Conservation (phyloP, 2,113 vertebrate genomes). For the Martes martes region DNA sequence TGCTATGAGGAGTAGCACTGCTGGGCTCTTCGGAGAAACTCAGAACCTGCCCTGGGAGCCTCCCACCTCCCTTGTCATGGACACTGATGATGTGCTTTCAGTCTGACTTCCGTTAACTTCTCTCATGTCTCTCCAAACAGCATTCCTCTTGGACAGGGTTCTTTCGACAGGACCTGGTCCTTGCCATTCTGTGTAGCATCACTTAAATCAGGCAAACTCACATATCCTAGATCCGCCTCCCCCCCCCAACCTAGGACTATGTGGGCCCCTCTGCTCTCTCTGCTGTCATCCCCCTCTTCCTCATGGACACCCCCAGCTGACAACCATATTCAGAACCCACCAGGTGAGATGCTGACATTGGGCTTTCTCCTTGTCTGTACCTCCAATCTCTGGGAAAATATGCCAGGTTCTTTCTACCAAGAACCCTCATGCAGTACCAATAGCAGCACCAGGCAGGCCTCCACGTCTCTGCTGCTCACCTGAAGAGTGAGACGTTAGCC, state of each 20-base stretch:
- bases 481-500: too few relatives aligned
- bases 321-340: neutral
- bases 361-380: neutral
- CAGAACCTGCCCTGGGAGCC: neutral
- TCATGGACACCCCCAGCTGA: neutral
- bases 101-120: too few relatives aligned
- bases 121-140: neutral
- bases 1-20: neutral
- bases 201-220: neutral
- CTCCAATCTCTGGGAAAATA: neutral
- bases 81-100: neutral
- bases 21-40: neutral
- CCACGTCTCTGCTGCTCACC: neutral
- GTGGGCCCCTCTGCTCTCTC: neutral
- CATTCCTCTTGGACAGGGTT: neutral
- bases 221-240: neutral
- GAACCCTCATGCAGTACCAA: neutral
- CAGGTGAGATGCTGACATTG: neutral
- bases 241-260: neutral
- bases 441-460: neutral
- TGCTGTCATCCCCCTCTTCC: neutral
- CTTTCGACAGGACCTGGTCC: neutral
- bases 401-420: neutral
- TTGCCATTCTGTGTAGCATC: neutral
- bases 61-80: neutral